Conservation (phyloP, 1,140 invertebrate species). For the Rhagoletis pomonella region DNA sequence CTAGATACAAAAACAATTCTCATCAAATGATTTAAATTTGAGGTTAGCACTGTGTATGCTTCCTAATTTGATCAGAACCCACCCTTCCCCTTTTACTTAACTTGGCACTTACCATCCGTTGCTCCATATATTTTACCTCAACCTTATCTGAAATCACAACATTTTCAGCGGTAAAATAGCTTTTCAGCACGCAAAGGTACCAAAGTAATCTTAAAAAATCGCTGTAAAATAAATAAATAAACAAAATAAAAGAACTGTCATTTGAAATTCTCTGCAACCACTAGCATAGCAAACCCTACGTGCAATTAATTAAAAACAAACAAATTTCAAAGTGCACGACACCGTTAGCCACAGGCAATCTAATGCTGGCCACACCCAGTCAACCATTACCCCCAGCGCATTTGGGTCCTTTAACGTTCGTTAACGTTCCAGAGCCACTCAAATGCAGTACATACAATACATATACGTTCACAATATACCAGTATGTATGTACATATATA, state of each 20-base stretch:
- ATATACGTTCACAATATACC: too few species aligned
- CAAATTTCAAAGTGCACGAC: conserved; percentile 71
- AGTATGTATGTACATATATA: neutral
- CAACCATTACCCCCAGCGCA: conserved; percentile 1
- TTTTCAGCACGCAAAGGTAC: conserved; percentile 7
- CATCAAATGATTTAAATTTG: neutral
- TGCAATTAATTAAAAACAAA: conserved; percentile 75
- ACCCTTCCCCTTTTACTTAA: neutral
- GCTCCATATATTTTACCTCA: neutral
- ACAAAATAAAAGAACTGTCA: conserved; percentile 18
- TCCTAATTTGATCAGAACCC: neutral
- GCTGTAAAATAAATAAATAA: conserved; percentile 10
- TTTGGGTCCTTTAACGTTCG: conserved; percentile 34
- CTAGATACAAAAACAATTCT: too few species aligned
- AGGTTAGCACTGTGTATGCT: neutral
- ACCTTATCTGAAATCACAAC: neutral
- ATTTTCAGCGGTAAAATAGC: conserved; percentile 4
- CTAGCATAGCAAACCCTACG: conserved; percentile 60
- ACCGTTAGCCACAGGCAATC: conserved; percentile 17
- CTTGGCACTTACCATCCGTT: neutral
- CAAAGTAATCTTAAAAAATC: conserved; percentile 7
- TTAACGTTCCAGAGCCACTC: conserved; percentile 16
- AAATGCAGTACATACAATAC: neutral
- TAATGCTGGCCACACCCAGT: conserved; percentile 19
- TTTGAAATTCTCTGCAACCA: conserved; percentile 2